Evolutionary conservation across 2,113 vertebrate genomes (phyloP), one percentile per base, ranked within the genome.

Genomic region (Pedionomus torquatus): DNA sequence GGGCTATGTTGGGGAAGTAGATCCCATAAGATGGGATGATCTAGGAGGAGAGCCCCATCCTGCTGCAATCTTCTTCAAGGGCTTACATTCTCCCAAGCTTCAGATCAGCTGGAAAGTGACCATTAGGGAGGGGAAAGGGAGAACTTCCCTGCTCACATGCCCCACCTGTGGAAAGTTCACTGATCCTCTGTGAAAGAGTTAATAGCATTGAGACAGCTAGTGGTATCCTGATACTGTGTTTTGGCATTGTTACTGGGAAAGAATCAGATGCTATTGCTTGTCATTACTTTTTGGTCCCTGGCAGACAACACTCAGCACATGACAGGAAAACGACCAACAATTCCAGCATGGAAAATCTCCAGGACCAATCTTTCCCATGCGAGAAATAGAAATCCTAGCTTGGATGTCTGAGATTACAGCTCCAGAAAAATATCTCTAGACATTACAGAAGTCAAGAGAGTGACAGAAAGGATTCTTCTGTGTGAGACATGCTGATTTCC

Each of bases 271-370:
- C 75, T 96, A 71, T 44, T 95, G 72, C 43, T 74, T 92, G 80
- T 71, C 61, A 41, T 74, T 95, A 54, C 43, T 93, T 75, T 77
- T 94, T 0, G 0, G 43, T 93, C 84, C 44, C 84, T 94, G 94
- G 87, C 93, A 96, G 81, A 49, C 91, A 90, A 63, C 12, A 7
- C 58, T 91, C 70, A 61, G 75, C 93, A 93, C 78, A 72, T 95
- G 92, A 93, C 54, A 76, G 82, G 91, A 96, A 96, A 95, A 89
- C 94, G 63, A 69, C 17, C 66, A 90, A 58, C 4, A 1, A 88
- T 95, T 96, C 90, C 93, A 95, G 54, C 41, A 46, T 80, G 93
- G 95, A 94, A 96, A 70, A 80, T 85, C 66, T 95, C 91, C 89
- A 95, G 81, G 52, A 89, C 91, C 74, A 79, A 83, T 83, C 60